A percentile compares a stretch with the other conserved stretches of the same genome.
Conservation (phyloP, 23 tunicate genomes). For the Ascidia mentula region DNA sequence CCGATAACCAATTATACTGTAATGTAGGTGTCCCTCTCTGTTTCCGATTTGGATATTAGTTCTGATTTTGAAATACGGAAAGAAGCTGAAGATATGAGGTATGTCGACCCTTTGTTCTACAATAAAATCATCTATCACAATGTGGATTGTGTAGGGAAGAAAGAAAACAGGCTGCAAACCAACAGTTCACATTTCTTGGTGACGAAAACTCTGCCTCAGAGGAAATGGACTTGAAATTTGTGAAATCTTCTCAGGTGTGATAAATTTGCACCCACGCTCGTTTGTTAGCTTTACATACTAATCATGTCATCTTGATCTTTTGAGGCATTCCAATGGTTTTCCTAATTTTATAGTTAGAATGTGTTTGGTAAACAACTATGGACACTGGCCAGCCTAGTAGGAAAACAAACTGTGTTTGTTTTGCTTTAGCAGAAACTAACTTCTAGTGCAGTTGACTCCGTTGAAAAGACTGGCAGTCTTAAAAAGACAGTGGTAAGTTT, state of each 20-base stretch:
- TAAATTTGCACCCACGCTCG: too few relatives aligned
- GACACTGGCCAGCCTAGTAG: too few relatives aligned
- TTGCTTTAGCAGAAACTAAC: not conserved
- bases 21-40: slow-evolving; percentile 14
- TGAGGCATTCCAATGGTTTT: too few relatives aligned
- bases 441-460: not conserved
- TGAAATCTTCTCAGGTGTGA: too few relatives aligned
- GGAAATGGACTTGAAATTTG: not conserved
- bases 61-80: slow-evolving; percentile 52
- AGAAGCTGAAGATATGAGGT: slow-evolving; percentile 29
- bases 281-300: too few relatives aligned
- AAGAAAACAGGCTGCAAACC: not conserved
- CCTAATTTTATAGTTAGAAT: too few relatives aligned
- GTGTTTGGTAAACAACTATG: too few relatives aligned
- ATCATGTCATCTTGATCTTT: too few relatives aligned
- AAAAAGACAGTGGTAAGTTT: slow-evolving; percentile 2
- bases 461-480: not conserved
- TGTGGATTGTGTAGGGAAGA: not conserved
- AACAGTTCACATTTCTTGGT: not conserved
- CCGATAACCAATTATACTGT: too few relatives aligned
- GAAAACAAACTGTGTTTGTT: too few relatives aligned
- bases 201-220: not conserved
- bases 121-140: not conserved
- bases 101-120: not conserved
- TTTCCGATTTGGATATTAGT: slow-evolving; percentile 52